Conservation (phyloP, 2,797 vertebrate species). For the Chelonia mydas region DNA sequence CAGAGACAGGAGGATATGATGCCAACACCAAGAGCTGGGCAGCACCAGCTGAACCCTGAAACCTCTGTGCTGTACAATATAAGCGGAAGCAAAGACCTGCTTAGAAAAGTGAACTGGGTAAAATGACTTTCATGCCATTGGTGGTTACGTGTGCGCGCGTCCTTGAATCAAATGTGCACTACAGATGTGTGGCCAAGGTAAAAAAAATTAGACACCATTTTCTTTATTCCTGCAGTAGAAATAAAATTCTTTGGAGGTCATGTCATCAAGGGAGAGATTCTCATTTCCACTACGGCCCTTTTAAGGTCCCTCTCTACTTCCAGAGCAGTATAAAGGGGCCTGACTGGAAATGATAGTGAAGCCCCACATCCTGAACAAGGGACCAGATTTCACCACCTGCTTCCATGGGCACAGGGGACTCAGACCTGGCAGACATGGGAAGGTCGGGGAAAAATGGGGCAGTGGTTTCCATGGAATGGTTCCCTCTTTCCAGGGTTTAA, state of each 20-base stretch:
- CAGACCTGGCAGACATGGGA: fast-evolving
- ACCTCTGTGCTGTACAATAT: fast-evolving
- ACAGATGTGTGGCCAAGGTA: not conserved
- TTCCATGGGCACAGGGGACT: not conserved
- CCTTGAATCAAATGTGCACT: not conserved
- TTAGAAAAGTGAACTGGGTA: not conserved
- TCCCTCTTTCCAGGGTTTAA: not conserved
- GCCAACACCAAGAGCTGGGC: not conserved
- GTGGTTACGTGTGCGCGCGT: too few species aligned
- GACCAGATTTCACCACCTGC: not conserved
- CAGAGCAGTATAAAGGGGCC: not conserved
- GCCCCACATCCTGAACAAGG: fast-evolving
- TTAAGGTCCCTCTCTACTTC: not conserved
- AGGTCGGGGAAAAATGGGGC: not conserved
- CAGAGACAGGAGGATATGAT: slow-evolving; percentile 21
- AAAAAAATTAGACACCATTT: not conserved
- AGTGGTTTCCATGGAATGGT: fast-evolving
- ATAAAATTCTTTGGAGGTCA: fast-evolving
- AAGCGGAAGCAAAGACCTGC: not conserved
- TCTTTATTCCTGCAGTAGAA: not conserved
- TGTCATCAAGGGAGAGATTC: not conserved
- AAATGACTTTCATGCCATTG: not conserved
- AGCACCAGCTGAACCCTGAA: fast-evolving
- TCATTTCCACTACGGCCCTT: fast-evolving
- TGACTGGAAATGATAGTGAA: not conserved